Evolutionary conservation across 2,113 vertebrate species (phyloP).

Genomic region (Podarcis raffonei): DNA sequence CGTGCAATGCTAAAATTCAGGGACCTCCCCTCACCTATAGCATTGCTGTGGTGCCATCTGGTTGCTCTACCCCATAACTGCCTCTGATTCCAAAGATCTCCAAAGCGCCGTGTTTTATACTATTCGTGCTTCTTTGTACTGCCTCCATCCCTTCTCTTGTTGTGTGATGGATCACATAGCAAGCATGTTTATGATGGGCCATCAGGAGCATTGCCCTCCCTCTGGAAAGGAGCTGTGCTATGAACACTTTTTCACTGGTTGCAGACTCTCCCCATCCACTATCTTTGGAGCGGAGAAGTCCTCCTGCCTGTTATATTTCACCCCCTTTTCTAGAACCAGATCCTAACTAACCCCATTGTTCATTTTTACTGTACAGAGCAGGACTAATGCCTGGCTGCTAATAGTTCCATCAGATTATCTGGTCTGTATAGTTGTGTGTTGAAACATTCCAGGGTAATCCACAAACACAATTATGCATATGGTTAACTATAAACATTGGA

Average conservation of each 20-base stretch:
- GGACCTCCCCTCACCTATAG: too few species aligned
- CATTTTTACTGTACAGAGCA: not conserved
- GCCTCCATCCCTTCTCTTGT: not conserved
- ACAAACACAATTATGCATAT: not conserved
- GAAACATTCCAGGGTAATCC: not conserved
- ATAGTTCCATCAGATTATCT: not conserved
- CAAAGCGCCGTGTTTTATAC: not conserved
- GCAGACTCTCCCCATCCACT: not conserved
- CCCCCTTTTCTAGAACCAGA: not conserved
- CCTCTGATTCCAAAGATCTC: not conserved
- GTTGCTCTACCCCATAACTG: too few species aligned
- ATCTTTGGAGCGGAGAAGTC: not conserved
- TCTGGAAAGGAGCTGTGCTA: not conserved
- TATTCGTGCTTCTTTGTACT: not conserved
- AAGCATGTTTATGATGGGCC: not conserved
- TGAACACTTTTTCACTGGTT: not conserved
- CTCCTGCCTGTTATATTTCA: not conserved
- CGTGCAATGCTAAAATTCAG: too few species aligned
- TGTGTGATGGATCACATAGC: not conserved
- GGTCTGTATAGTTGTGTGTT: not conserved
- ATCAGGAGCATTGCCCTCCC: not conserved
- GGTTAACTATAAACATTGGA: not conserved
- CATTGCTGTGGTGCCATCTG: too few species aligned
- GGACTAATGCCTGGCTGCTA: not conserved
- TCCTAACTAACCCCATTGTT: not conserved